These are phyloP conservation scores for Atherinosoma microstoma DNA, from an alignment of 2,797 vertebrate genomes.

Conservation along the genomic window DNA sequence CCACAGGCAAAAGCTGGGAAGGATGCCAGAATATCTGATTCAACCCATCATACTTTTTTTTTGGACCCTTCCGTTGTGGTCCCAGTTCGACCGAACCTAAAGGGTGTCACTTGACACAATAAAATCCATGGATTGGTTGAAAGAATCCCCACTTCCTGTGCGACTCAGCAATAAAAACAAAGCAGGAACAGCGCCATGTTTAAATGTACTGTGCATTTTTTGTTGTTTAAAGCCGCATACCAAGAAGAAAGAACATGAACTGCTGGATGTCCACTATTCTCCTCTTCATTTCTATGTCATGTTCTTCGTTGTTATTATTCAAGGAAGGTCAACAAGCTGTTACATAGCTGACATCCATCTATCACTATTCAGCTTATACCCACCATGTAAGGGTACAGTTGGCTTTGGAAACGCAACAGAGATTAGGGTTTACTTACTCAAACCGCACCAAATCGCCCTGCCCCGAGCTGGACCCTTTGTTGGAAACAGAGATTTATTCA, in stretches of 20 bases:
- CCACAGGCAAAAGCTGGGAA: neutral
- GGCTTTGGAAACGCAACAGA: neutral
- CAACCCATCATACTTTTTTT: neutral
- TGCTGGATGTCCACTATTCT: too few relatives aligned
- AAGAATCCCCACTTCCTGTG: neutral
- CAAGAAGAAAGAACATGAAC: neutral
- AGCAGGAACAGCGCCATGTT: neutral
- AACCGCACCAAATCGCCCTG: neutral
- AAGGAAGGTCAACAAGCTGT: neutral
- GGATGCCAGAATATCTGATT: too few relatives aligned
- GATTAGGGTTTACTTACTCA: neutral
- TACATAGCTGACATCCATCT: neutral
- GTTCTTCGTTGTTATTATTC: neutral
- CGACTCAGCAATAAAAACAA: neutral
- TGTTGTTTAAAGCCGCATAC: neutral
- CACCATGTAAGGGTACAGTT: neutral
- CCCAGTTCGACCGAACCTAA: neutral
- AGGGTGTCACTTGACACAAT: neutral
- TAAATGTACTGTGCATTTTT: neutral
- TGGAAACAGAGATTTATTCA: slow-evolving; percentile 14
- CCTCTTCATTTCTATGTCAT: neutral
- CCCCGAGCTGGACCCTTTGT: neutral
- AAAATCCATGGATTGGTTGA: neutral
- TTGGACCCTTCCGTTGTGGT: neutral
- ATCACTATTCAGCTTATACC: neutral